Percentiles rank a stretch among this genome's conserved stretches.
phyloP scores from a whole-genome alignment of 2,888 invertebrate species.

The Listrodromus nycthemerus region DNA sequence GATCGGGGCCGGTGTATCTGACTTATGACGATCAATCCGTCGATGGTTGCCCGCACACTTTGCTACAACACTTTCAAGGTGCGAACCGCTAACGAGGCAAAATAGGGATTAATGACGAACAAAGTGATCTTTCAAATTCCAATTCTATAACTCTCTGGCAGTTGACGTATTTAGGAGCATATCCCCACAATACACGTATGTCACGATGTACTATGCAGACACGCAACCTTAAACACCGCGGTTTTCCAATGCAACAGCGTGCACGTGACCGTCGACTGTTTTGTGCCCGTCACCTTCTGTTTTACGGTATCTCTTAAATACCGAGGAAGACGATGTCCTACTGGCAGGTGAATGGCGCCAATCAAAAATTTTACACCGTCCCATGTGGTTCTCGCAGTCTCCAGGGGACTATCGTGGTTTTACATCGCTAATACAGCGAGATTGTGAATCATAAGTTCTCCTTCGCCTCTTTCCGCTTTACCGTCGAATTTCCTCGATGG shows the following conservation, averaged over 20 bases:
- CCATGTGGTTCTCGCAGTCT: slow-evolving; percentile 22
- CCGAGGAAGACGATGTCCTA: slow-evolving; percentile 18
- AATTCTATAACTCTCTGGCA: neutral
- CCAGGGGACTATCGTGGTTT: slow-evolving; percentile 47
- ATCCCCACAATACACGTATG: neutral
- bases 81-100: neutral
- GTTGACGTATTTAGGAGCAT: neutral
- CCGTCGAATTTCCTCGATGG: slow-evolving; percentile 29
- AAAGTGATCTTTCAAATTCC: neutral
- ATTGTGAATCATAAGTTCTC: slow-evolving; percentile 60
- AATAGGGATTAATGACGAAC: neutral
- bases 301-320: slow-evolving; percentile 74
- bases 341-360: neutral
- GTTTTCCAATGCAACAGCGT: neutral
- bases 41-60: neutral
- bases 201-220: neutral
- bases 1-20: neutral
- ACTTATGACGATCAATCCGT: neutral
- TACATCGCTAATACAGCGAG: slow-evolving; percentile 70
- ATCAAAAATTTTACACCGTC: slow-evolving; percentile 24
- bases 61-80: neutral
- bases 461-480: slow-evolving; percentile 7
- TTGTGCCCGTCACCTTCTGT: neutral
- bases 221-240: neutral
- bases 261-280: neutral